Base-by-base conservation (phyloP, 2,888 invertebrate species). In the Penaeus monodon region DNA sequence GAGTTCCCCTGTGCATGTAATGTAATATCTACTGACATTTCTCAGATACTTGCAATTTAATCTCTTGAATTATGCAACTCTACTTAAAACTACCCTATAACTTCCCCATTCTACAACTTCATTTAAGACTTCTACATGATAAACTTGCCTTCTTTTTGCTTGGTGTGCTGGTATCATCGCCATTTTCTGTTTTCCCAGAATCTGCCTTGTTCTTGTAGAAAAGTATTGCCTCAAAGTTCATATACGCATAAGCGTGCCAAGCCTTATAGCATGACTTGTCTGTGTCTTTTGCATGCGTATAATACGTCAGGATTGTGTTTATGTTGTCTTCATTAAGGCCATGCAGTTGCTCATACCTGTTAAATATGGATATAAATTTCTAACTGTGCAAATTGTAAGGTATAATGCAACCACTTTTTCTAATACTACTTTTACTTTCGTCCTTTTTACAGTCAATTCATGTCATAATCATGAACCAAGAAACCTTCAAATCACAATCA, bases 231-330 rank as follows among this genome's bases (percentile, higher is more conserved):
- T 99, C 98, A 92, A 98, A 99, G 93, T 99, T 99, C 95, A 98
- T 98, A 92, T 98, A 98, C 0, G 99, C 99, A 95, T 97, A 98
- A 0, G 98, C 95, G 92, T 99, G 99, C 99, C 99, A 99, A 0
- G 99, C 99, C 93, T 97, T 97, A 92, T 97, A 97, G 98, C 99
- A 99, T 83, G 95, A 95, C 1, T 95, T 94, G 91, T 98, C 96
- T 90, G 96, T 95, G 90, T 96, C 95, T 0, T 97, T 97, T 0
- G 98, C 97, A n/a, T 95, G 94, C 65, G 94, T 94, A 92, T 97
- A 98, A 92, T 96, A 96, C 78, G 92, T 91, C 70, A 94, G 91
- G 29, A 93, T 91, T 92, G 92, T 81, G 92, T 92, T 29, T 91
- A 92, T 76, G 90, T 90, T 88, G 24, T 93, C 93, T 91, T 96